A percentile compares a stretch with the other conserved stretches of the same genome.
phyloP scores from a whole-genome alignment of 1,140 invertebrate genomes.

The Venustaconcha ellipsiformis region DNA sequence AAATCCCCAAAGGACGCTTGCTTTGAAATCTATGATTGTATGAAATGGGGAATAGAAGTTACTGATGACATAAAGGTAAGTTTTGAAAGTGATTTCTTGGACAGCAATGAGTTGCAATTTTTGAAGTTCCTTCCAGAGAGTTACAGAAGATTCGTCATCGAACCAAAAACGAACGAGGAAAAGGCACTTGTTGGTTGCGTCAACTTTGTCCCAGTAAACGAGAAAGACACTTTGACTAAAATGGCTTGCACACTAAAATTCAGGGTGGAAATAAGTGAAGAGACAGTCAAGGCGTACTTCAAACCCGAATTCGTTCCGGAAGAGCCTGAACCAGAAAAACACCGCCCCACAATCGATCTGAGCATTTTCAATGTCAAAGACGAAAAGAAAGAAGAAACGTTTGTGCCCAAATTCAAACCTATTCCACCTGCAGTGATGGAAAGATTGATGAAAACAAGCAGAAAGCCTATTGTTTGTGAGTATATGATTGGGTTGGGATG shows the following conservation, averaged over 20 bases:
- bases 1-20: conserved; percentile 17
- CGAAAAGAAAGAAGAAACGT: conserved; percentile 34
- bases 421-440: conserved; percentile 41
- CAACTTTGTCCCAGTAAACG: conserved; percentile 41
- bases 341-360: conserved; percentile 39
- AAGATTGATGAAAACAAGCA: conserved; percentile 43
- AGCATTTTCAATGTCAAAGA: conserved; percentile 31
- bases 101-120: conserved; percentile 51
- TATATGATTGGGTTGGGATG: neutral
- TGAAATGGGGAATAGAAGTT: conserved; percentile 49
- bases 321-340: conserved; percentile 50
- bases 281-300: conserved; percentile 50
- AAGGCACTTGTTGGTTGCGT: conserved; percentile 42
- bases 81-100: conserved; percentile 43
- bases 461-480: conserved; percentile 49
- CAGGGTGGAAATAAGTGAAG: conserved; percentile 46
- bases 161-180: conserved; percentile 52
- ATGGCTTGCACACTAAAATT: conserved; percentile 46
- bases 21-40: conserved; percentile 58
- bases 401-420: conserved; percentile 41
- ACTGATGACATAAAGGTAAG: conserved; percentile 48
- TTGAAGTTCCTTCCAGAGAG: conserved; percentile 55
- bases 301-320: conserved; percentile 49
- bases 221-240: conserved; percentile 36
- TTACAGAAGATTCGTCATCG: conserved; percentile 53